Conservation (phyloP, 2,888 invertebrate genomes). For the Scaptodrosophila latifasciaeformis region DNA sequence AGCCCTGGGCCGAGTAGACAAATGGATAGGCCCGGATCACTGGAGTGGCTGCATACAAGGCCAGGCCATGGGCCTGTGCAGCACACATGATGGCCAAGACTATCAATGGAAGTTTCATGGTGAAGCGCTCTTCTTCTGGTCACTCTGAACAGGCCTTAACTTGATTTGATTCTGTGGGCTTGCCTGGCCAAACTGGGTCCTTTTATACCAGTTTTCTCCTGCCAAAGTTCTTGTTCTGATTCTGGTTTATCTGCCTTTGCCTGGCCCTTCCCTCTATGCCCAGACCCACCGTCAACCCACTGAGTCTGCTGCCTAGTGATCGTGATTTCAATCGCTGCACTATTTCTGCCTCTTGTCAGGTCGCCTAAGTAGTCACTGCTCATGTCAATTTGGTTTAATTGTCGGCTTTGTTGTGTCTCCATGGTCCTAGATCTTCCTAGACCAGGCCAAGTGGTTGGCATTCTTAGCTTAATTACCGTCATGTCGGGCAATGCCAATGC, state of each 20-base stretch:
- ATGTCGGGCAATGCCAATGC: too few relatives aligned
- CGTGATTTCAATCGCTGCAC: not conserved
- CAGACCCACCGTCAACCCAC: constrained; percentile 45
- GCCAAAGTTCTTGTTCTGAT: constrained; percentile 30
- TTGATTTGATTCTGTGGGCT: constrained; percentile 42
- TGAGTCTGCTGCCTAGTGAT: constrained; percentile 11
- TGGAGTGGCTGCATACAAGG: constrained; percentile 40
- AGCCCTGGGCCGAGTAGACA: constrained; percentile 59
- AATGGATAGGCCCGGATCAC: constrained; percentile 48
- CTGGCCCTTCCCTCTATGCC: constrained; percentile 22
- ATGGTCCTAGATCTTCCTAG: too few relatives aligned
- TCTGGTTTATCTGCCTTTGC: constrained; percentile 13
- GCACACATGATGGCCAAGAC: constrained; percentile 52
- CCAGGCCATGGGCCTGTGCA: constrained; percentile 49
- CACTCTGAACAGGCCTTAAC: constrained; percentile 41
- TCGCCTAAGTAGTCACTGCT: constrained; percentile 16
- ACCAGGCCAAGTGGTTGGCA: too few relatives aligned
- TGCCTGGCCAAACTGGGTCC: constrained; percentile 34
- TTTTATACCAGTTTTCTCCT: constrained; percentile 64
- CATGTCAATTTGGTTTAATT: constrained; percentile 62
- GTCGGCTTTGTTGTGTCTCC: constrained; percentile 33
- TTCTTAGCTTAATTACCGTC: constrained; percentile 17
- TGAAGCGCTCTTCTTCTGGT: constrained; percentile 31
- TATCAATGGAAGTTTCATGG: constrained; percentile 67
- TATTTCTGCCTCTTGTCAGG: too few relatives aligned